phyloP scores from a whole-genome alignment of 2,797 vertebrate species.

The Philypnodon macrostomus region DNA sequence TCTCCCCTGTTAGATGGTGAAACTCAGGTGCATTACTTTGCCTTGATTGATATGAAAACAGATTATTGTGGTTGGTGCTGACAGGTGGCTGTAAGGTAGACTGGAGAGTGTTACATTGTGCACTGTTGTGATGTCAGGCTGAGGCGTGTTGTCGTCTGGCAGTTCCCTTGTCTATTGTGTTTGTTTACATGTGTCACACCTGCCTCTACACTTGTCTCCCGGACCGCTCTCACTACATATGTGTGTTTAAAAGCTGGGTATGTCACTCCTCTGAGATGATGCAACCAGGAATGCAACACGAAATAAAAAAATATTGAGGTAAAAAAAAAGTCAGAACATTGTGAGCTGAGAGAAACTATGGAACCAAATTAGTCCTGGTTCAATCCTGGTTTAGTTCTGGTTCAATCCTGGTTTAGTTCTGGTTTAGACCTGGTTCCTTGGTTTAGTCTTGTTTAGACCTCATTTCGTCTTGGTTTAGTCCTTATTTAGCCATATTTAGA shows the following conservation, averaged over 20 bases:
- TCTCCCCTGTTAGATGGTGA: slow-evolving; percentile 13
- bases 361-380: too few relatives aligned
- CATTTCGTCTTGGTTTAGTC: too few relatives aligned
- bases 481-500: too few relatives aligned
- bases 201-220: slow-evolving; percentile 28
- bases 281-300: too few relatives aligned
- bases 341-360: too few relatives aligned
- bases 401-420: too few relatives aligned
- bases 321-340: not conserved
- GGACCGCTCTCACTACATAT: slow-evolving; percentile 33
- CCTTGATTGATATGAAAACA: slow-evolving; percentile 40
- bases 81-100: slow-evolving; percentile 40
- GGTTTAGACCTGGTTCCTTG: too few relatives aligned
- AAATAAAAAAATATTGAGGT: too few relatives aligned
- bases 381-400: too few relatives aligned
- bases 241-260: not conserved
- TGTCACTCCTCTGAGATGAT: slow-evolving; percentile 43
- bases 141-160: slow-evolving; percentile 21
- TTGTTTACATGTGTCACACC: slow-evolving; percentile 37
- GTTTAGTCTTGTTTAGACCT: too few relatives aligned
- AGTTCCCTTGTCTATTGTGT: slow-evolving; percentile 26
- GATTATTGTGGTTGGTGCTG: slow-evolving; percentile 35
- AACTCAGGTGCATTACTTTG: slow-evolving; percentile 16
- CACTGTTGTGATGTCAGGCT: slow-evolving; percentile 22
- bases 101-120: slow-evolving; percentile 20